Conservation (phyloP, 1,140 invertebrate species). For the Eubasilissa regina region DNA sequence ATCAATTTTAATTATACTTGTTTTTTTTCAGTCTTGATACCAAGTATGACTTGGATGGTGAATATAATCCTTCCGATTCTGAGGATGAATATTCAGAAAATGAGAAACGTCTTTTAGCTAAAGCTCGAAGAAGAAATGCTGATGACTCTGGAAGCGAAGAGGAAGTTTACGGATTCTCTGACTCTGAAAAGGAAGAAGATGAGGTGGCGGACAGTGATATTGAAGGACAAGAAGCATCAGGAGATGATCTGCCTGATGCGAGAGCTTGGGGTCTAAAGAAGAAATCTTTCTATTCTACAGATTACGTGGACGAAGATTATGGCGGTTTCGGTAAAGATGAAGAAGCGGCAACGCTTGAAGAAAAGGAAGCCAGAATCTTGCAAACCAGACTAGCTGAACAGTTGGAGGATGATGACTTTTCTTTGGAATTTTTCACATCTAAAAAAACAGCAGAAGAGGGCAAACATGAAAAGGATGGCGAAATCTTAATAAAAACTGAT, state of each 20-base stretch:
- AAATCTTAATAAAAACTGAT: conserved; percentile 80
- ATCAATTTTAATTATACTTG: not conserved
- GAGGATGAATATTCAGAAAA: conserved; percentile 80
- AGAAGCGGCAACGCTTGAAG: conserved; percentile 85
- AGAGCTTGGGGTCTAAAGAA: conserved; percentile 91
- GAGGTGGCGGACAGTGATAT: conserved; percentile 79
- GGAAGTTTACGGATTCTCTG: conserved; percentile 78
- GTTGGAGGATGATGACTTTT: conserved; percentile 87
- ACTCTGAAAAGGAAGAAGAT: conserved; percentile 71
- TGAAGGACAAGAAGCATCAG: conserved; percentile 78
- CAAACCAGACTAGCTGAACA: conserved; percentile 85
- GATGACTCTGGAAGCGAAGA: conserved; percentile 77
- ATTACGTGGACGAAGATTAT: conserved; percentile 92
- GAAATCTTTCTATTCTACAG: conserved; percentile 85
- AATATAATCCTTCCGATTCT: conserved; percentile 79
- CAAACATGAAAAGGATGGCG: conserved; percentile 64
- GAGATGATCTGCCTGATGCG: conserved; percentile 81
- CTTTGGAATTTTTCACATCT: conserved; percentile 76
- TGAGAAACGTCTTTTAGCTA: conserved; percentile 77
- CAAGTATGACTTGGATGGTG: conserved; percentile 67
- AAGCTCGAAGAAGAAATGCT: conserved; percentile 72
- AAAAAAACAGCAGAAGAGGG: conserved; percentile 64
- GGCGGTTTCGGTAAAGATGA: conserved; percentile 81
- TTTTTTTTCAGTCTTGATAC: conserved; percentile 65
- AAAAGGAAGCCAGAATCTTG: conserved; percentile 87